These are phyloP conservation scores for Accipiter cooperii DNA, from an alignment of 2,113 vertebrate genomes.

Conservation along the genomic window DNA sequence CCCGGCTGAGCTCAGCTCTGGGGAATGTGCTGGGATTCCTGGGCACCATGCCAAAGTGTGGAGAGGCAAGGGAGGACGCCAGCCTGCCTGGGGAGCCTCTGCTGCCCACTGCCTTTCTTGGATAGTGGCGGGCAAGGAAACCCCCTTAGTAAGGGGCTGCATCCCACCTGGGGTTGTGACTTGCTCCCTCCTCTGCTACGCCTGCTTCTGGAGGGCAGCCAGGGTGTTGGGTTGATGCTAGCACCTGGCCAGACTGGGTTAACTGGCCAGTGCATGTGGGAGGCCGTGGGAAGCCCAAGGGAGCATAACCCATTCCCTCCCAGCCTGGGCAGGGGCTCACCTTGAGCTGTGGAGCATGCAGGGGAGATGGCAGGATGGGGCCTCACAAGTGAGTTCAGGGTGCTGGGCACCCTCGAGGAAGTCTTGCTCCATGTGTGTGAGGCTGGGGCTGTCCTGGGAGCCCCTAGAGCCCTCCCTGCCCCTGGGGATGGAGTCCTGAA, in stretches of 20 bases:
- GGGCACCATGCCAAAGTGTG: background rate
- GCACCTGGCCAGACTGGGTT: background rate
- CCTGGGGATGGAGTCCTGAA: background rate
- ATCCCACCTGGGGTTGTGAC: rapidly evolving
- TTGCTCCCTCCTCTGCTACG: background rate
- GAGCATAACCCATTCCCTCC: background rate
- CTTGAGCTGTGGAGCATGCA: rapidly evolving
- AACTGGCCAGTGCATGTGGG: background rate
- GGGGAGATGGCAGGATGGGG: background rate
- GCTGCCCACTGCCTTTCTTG: background rate
- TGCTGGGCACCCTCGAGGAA: background rate
- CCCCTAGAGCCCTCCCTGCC: background rate
- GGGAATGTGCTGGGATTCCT: conserved; percentile 50
- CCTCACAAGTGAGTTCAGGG: rapidly evolving
- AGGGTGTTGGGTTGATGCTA: background rate
- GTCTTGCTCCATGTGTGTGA: rapidly evolving
- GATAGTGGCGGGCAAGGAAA: background rate
- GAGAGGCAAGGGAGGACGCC: background rate
- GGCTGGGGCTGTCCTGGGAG: background rate
- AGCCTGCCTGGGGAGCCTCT: background rate
- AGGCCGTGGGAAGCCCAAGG: rapidly evolving
- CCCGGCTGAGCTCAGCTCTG: background rate
- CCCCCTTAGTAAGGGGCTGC: background rate
- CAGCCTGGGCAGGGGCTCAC: background rate
- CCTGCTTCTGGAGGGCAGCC: rapidly evolving